Percentiles rank a stretch among this genome's conserved stretches.
Conservation (phyloP, 2,888 invertebrate species). For the Mesorhabditis spiculigera region DNA sequence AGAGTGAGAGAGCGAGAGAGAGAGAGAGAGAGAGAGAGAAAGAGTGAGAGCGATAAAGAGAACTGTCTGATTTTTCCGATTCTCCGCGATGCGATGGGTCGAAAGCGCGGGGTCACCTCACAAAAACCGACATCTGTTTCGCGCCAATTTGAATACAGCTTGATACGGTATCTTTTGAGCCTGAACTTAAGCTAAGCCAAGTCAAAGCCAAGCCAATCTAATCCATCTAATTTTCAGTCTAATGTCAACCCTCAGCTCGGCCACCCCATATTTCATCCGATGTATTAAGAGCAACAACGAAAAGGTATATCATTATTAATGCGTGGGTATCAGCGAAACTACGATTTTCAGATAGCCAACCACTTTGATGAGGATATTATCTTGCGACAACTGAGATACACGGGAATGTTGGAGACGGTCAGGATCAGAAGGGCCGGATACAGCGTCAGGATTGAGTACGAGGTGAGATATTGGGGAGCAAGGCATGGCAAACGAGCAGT, state of each 20-base stretch:
- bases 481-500: not conserved
- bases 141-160: constrained; percentile 83
- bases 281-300: constrained; percentile 93
- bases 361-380: constrained; percentile 89
- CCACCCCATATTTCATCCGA: constrained; percentile 79
- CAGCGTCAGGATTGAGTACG: constrained; percentile 83
- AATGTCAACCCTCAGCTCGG: constrained; percentile 88
- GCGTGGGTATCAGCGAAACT: not conserved
- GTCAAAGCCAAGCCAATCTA: not conserved
- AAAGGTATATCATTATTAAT: constrained; percentile 66
- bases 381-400: constrained; percentile 83
- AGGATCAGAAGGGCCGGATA: constrained; percentile 90
- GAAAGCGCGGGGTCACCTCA: constrained; percentile 47
- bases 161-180: constrained; percentile 74
- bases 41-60: not conserved
- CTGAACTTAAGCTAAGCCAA: too few relatives aligned
- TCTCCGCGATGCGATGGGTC: constrained; percentile 82
- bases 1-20: not conserved
- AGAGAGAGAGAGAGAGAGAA: not conserved
- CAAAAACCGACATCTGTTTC: constrained; percentile 78
- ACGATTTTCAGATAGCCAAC: constrained; percentile 74
- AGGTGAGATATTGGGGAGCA: constrained; percentile 60
- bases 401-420: constrained; percentile 94
- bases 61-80: constrained; percentile 57
- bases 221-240: constrained; percentile 60